phyloP scores from a whole-genome alignment of 2,888 invertebrate genomes.

The Cybosia mesomella region DNA sequence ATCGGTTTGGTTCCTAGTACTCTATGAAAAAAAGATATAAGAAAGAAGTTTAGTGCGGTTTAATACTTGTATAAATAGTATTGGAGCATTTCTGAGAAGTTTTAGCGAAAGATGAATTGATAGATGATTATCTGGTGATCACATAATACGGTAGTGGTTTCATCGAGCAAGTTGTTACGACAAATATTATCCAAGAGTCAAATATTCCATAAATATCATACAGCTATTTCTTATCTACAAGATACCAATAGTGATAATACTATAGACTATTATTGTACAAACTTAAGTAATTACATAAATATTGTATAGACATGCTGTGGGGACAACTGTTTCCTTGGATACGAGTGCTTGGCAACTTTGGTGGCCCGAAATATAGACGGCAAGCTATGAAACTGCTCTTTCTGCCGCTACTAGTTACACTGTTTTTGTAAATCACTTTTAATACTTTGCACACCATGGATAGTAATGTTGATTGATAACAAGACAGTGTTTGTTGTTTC shows the following conservation, averaged over 20 bases:
- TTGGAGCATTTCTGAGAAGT: neutral
- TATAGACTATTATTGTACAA: conserved; percentile 3
- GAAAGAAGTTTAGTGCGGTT: neutral
- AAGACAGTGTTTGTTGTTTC: conserved; percentile 6
- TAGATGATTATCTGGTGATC: neutral
- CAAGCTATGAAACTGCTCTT: neutral
- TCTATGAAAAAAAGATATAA: no score
- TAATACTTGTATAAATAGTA: neutral
- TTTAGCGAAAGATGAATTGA: neutral
- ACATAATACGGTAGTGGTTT: neutral
- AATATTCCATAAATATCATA: neutral
- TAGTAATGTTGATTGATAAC: neutral
- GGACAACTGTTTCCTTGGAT: neutral
- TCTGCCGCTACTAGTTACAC: neutral
- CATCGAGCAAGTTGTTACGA: neutral
- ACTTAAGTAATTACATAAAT: neutral
- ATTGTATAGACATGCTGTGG: neutral
- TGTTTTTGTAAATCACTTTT: conserved; percentile 8
- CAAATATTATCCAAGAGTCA: neutral
- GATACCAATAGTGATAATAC: conserved; percentile 3
- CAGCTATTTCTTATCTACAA: neutral
- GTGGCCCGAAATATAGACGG: neutral
- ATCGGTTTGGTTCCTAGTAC: no score
- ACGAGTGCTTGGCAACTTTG: conserved; percentile 7
- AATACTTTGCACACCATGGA: neutral